Evolutionary conservation across 2,888 invertebrate species (phyloP).

Genomic region (Rotaria sp.): DNA sequence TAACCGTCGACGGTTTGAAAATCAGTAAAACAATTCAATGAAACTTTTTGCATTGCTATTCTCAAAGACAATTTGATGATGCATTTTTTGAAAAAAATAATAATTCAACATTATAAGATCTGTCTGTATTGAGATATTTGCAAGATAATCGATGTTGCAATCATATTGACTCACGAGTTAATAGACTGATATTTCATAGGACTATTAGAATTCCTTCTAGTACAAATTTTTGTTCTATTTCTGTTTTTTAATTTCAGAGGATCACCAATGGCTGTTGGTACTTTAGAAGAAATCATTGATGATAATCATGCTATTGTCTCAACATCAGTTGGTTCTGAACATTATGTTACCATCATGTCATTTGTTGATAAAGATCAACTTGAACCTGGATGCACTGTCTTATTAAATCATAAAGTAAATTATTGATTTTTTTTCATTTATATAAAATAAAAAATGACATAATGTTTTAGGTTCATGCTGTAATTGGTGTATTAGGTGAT

Average conservation of each 20-base stretch:
- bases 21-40: no score
- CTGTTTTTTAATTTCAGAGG: slow-evolving; percentile 58
- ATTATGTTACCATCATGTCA: slow-evolving; percentile 95
- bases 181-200: no score
- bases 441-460: neutral
- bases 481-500: slow-evolving; percentile 96
- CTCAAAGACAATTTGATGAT: no score
- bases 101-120: no score
- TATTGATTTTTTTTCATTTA: neutral
- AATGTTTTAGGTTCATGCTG: slow-evolving; percentile 74
- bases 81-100: no score
- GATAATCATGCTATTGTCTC: slow-evolving; percentile 99
- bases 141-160: no score
- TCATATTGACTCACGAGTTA: no score
- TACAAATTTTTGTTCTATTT: no score
- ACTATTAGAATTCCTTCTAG: no score
- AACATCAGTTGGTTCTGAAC: slow-evolving; percentile 95
- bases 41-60: no score
- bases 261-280: slow-evolving; percentile 99
- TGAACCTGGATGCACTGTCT: slow-evolving; percentile 94
- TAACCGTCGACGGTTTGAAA: no score
- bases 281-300: slow-evolving; percentile 95
- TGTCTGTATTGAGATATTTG: no score
- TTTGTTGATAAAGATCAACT: slow-evolving; percentile 99
- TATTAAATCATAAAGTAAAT: slow-evolving; percentile 84